These are phyloP conservation scores for Aphelocoma coerulescens DNA, from an alignment of 2,113 vertebrate genomes.

Conservation along the genomic window DNA sequence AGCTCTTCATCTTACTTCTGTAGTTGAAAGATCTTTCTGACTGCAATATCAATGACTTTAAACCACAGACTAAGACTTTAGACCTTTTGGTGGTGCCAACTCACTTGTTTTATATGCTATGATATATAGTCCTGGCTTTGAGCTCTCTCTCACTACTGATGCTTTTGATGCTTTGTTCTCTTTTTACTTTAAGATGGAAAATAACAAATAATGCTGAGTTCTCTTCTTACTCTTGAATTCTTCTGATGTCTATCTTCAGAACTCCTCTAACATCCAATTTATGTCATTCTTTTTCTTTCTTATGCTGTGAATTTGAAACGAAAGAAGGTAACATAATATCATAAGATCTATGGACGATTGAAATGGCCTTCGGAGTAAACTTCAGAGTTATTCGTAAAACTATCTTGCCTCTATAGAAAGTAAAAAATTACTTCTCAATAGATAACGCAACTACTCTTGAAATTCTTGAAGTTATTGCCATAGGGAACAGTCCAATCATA, in stretches of 20 bases:
- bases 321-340: slow-evolving; percentile 35
- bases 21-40: not conserved
- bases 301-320: slow-evolving; percentile 25
- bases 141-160: not conserved
- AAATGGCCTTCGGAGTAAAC: slow-evolving; percentile 36
- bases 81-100: not conserved
- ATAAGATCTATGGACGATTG: slow-evolving; percentile 3
- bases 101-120: not conserved
- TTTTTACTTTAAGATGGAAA: slow-evolving; percentile 36
- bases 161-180: slow-evolving; percentile 50
- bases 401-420: not conserved
- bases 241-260: slow-evolving; percentile 54
- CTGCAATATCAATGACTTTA: not conserved
- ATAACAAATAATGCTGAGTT: slow-evolving; percentile 47
- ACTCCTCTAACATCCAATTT: slow-evolving; percentile 48
- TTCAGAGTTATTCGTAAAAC: slow-evolving; percentile 12
- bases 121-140: slow-evolving; percentile 10
- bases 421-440: slow-evolving; percentile 42
- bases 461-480: not conserved
- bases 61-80: slow-evolving; percentile 26
- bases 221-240: slow-evolving; percentile 20
- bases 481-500: not conserved
- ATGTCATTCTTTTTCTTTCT: slow-evolving; percentile 32
- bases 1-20: not conserved
- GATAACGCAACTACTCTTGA: slow-evolving; percentile 4